Evolutionary conservation across 2,797 vertebrate genomes (phyloP), one percentile per base, ranked within the genome.

Genomic region (Morus bassanus): DNA sequence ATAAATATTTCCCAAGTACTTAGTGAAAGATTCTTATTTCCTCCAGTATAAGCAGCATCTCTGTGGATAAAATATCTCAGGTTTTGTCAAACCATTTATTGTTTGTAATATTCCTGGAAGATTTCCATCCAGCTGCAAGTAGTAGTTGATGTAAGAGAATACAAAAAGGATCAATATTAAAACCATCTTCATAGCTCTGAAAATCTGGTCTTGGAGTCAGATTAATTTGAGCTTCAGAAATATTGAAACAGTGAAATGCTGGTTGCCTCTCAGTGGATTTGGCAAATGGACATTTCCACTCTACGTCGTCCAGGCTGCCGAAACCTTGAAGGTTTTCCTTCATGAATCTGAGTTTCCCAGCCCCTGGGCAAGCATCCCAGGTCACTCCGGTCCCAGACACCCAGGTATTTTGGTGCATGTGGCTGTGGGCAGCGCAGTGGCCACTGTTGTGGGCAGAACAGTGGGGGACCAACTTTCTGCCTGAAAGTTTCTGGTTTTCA

Each of bases 391-490:
- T 59, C 24, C 27, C 48, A 85, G 23, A 28, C 17, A 73, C 19
- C 8, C 33, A 25, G 51, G 9, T 18, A 37, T 46, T 70, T 43
- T 1, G 25, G 12, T 0, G 3, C 15, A 1, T 4, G 35, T 72
- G 61, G 23, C 67, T 76, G 30, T 51, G 45, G 45, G 54, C 50
- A 57, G 39, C 0, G 0, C 0, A 0, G 31, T 74, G 68, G 46
- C 43, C 67, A 41, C 33, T 41, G 31, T 0, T 43, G 31, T 41
- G 45, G 31, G 60, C 74, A 72, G 41, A 76, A 59, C 18, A 50
- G 31, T 0, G 4, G 3, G 30, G 17, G 7, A 54, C 11, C 2
- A 0, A 0, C 5, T 73, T 94, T 43, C 64, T 84, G 7, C 37
- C 48, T 50, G 48, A 14, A 86, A 54, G 31, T 13, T 74, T 78